phyloP scores from a whole-genome alignment of 2,113 vertebrate genomes.

The Mesocricetus auratus region DNA sequence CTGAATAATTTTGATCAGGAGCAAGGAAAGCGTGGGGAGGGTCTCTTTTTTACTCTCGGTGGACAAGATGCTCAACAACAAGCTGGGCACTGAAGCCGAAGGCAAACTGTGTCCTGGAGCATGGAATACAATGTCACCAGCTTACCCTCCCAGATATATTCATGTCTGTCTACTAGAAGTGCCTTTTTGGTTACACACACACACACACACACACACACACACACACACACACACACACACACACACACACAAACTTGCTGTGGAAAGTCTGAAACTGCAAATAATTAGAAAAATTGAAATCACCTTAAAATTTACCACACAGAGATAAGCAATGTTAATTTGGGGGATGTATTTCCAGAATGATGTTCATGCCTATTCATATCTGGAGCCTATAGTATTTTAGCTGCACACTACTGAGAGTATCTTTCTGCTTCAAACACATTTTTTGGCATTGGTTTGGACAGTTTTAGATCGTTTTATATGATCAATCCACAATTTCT shows the following conservation, averaged over 20 bases:
- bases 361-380: not conserved
- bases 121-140: not conserved
- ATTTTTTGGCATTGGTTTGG: conserved; percentile 23
- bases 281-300: not conserved
- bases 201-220: not conserved
- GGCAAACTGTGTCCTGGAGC: not conserved
- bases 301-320: not conserved
- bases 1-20: not conserved
- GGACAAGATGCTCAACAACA: not conserved
- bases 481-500: not conserved
- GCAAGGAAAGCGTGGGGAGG: not conserved
- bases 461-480: not conserved
- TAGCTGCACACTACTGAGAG: not conserved
- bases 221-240: not conserved
- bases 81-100: not conserved
- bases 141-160: not conserved
- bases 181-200: not conserved
- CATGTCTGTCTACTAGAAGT: conserved; percentile 22
- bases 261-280: not conserved
- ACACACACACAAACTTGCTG: not conserved
- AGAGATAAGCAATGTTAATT: not conserved
- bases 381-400: not conserved
- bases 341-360: not conserved
- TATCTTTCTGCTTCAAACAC: not conserved
- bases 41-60: not conserved